Percentiles rank a stretch among this genome's conserved stretches.
phyloP scores from a whole-genome alignment of 2,888 invertebrate genomes.

The Taenaris catops region DNA sequence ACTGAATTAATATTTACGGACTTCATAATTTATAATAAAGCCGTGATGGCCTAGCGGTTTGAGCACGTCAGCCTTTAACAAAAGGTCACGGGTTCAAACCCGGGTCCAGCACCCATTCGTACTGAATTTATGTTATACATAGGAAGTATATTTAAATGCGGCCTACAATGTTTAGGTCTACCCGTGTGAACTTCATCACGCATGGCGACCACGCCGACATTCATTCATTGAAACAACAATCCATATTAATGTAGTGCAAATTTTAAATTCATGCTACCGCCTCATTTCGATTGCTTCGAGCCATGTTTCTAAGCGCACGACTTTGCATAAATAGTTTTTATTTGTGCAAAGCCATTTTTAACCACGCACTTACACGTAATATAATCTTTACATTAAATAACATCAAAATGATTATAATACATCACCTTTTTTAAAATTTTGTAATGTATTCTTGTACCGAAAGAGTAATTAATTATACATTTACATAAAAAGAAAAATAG shows the following conservation, averaged over 20 bases:
- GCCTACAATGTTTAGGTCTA: conserved; percentile 71
- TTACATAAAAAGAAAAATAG: background rate
- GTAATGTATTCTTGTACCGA: no score
- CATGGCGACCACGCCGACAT: conserved; percentile 72
- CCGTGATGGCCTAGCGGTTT: no score
- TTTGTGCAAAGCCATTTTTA: conserved; percentile 63
- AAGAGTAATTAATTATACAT: conserved; percentile 3
- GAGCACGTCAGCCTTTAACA: no score
- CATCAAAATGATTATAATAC: background rate
- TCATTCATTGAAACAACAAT: conserved; percentile 78
- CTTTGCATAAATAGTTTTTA: conserved; percentile 72
- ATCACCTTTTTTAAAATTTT: no score
- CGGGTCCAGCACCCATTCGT: no score
- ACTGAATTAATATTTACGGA: no score
- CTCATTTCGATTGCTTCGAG: conserved; percentile 64
- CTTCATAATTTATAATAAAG: no score
- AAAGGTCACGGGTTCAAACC: no score
- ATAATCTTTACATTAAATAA: conserved; percentile 34
- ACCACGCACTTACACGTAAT: conserved; percentile 56
- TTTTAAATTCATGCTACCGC: conserved; percentile 74
- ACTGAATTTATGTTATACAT: conserved; percentile 73
- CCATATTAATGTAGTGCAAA: conserved; percentile 79
- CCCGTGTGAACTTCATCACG: conserved; percentile 78
- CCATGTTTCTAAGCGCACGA: conserved; percentile 71
- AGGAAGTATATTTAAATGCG: conserved; percentile 78